Conservation (phyloP, 1,140 invertebrate species). For the Zaprionus kolodkinae region DNA sequence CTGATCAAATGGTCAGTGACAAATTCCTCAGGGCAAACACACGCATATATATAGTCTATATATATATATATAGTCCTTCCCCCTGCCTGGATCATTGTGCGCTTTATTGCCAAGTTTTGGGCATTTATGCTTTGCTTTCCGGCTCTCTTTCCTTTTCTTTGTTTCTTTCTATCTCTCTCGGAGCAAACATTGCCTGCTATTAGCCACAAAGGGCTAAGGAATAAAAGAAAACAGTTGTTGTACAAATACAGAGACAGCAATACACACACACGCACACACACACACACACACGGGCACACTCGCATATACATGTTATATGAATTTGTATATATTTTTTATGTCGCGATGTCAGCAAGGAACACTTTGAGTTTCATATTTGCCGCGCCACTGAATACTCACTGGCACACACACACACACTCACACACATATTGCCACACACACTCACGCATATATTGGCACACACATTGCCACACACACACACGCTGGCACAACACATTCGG, state of each 20-base stretch:
- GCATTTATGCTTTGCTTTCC: constrained; percentile 52
- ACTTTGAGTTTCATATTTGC: constrained; percentile 78
- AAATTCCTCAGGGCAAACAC: constrained; percentile 24
- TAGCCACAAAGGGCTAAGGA: constrained; percentile 73
- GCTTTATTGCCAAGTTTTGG: constrained; percentile 55
- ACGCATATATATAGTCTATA: constrained; percentile 1
- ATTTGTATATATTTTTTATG: constrained; percentile 55
- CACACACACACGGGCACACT: constrained; percentile 1
- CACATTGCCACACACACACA: not conserved
- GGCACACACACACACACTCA: constrained; percentile 15
- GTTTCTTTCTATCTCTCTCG: constrained; percentile 25
- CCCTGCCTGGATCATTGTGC: constrained; percentile 45
- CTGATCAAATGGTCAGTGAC: constrained; percentile 35
- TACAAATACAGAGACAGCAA: not conserved
- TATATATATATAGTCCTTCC: not conserved
- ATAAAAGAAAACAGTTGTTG: constrained; percentile 73
- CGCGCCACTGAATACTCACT: constrained; percentile 59
- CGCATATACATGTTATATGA: constrained; percentile 9
- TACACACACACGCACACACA: constrained; percentile 19
- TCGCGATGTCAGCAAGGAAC: constrained; percentile 76
- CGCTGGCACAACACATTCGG: constrained; percentile 29
- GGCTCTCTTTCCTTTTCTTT: constrained; percentile 13
- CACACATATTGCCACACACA: constrained; percentile 7
- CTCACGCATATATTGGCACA: constrained; percentile 15
- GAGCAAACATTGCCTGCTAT: constrained; percentile 60